These are phyloP conservation scores for Lepisosteus oculatus DNA, from an alignment of 2,113 vertebrate genomes.

Conservation along the genomic window DNA sequence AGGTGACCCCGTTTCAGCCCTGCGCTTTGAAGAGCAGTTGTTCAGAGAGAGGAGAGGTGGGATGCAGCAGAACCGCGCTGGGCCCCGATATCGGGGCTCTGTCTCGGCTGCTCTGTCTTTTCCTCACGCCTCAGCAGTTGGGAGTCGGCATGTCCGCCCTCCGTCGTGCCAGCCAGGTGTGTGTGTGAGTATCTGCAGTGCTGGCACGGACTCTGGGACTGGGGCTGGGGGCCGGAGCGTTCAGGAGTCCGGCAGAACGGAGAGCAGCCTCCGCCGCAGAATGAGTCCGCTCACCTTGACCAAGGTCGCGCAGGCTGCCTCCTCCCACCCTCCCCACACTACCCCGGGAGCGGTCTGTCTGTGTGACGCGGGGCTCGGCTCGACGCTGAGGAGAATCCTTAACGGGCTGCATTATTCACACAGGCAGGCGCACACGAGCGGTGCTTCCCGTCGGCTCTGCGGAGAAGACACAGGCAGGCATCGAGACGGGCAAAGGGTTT, in stretches of 20 bases:
- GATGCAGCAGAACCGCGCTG: too few relatives aligned
- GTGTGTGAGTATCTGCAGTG: constrained; percentile 32
- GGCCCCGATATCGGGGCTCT: too few relatives aligned
- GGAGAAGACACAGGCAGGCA: neutral
- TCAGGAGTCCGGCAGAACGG: neutral
- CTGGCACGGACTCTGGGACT: constrained; percentile 10
- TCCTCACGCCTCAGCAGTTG: too few relatives aligned
- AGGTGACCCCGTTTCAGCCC: too few relatives aligned
- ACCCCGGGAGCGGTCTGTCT: neutral
- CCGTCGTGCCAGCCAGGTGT: constrained; percentile 21
- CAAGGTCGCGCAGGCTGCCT: constrained; percentile 12
- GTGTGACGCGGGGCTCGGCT: neutral
- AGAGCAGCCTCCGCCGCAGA: neutral
- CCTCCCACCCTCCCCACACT: neutral
- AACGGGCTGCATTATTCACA: constrained; percentile 41
- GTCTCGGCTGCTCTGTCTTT: too few relatives aligned
- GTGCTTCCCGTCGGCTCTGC: neutral
- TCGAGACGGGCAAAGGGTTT: too few relatives aligned
- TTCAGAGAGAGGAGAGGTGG: too few relatives aligned
- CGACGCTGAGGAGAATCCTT: neutral
- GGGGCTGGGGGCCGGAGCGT: neutral
- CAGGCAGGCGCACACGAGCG: constrained; percentile 15
- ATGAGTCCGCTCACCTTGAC: constrained; percentile 16
- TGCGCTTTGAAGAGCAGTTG: too few relatives aligned
- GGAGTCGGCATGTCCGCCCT: neutral